Conservation (phyloP, 37 sponge, comb jelly and placozoan genomes). For the Chondrilla cf. caribensis region DNA sequence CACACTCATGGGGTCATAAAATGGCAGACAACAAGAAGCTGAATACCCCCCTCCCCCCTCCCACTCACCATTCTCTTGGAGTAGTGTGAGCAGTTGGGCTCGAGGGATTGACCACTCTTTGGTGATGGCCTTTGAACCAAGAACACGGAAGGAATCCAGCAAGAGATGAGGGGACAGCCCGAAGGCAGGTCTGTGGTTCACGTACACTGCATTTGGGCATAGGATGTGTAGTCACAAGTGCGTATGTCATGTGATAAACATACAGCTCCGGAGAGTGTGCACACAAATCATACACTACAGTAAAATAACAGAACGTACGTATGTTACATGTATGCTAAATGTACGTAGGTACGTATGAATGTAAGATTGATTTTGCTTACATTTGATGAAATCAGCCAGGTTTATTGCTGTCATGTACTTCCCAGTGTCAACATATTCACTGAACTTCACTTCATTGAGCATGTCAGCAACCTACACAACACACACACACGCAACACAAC, state of each 20-base stretch:
- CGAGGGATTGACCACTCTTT: constrained; percentile 47
- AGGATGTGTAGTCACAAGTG: background rate
- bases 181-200: constrained; percentile 95
- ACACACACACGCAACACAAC: background rate
- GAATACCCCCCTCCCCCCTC: background rate
- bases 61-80: constrained; percentile 71
- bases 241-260: background rate
- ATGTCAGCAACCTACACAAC: constrained; percentile 86
- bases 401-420: constrained; percentile 65
- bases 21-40: background rate
- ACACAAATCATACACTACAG: background rate
- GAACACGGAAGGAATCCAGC: constrained; percentile 60
- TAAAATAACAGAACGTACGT: background rate
- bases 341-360: background rate
- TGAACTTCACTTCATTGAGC: constrained; percentile 96
- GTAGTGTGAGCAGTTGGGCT: constrained; percentile 52
- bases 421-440: constrained; percentile 86
- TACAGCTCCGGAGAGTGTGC: background rate
- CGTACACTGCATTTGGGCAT: constrained; percentile 63
- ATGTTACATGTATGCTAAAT: background rate
- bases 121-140: constrained; percentile 46
- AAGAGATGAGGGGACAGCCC: constrained; percentile 75
- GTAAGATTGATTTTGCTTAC: too few species aligned
- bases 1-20: background rate
- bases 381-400: constrained; percentile 72